These are phyloP conservation scores for Pholis gunnellus DNA, from an alignment of 2,113 vertebrate genomes.

Conservation along the genomic window DNA sequence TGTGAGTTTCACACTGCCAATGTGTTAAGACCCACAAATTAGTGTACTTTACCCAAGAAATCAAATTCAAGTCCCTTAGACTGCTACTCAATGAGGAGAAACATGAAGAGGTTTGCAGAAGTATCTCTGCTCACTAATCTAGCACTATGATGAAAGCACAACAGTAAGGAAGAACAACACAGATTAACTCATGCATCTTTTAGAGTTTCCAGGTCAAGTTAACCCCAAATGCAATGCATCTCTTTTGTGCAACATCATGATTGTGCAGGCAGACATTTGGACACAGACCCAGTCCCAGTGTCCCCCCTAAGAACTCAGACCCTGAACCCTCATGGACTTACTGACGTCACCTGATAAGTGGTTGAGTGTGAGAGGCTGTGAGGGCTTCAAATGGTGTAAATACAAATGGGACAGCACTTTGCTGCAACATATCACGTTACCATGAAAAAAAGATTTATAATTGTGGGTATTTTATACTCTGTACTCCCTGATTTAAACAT, in stretches of 20 bases:
- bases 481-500: no score
- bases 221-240: not conserved
- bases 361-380: no score
- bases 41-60: not conserved
- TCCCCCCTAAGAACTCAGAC: no score
- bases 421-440: no score
- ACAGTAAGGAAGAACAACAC: not conserved
- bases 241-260: not conserved
- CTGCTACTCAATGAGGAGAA: not conserved
- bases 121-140: not conserved
- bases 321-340: no score
- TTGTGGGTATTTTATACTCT: no score
- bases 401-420: no score
- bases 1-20: not conserved
- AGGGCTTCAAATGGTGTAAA: no score
- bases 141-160: not conserved
- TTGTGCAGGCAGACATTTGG: constrained; percentile 3
- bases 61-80: not conserved
- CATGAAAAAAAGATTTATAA: no score
- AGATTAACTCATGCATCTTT: not conserved
- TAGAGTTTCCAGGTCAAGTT: not conserved
- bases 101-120: not conserved
- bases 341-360: no score
- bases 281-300: not conserved
- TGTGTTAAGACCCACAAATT: not conserved